Percentiles rank a stretch among this genome's conserved stretches.
Conservation (phyloP, 2,797 vertebrate genomes). For the Typhlichthys eigenmanni region DNA sequence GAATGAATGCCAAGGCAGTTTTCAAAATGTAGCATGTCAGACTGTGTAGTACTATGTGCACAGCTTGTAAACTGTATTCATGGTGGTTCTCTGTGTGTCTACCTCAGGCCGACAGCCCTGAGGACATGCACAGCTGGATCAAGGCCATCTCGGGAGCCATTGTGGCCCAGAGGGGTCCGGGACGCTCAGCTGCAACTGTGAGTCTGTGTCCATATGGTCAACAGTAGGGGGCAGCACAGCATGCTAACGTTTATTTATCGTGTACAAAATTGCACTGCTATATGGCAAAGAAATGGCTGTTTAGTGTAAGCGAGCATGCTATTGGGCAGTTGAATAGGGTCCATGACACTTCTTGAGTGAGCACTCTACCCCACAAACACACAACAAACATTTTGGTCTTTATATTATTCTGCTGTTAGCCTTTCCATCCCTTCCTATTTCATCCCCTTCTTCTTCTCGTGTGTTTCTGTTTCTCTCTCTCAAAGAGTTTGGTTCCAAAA, state of each 20-base stretch:
- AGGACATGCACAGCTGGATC: slow-evolving; percentile 98
- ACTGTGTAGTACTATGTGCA: too few relatives aligned
- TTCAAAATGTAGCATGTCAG: too few relatives aligned
- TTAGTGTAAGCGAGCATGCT: not conserved
- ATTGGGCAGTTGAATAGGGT: not conserved
- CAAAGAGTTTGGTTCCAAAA: slow-evolving; percentile 34
- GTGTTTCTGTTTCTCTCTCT: slow-evolving; percentile 1
- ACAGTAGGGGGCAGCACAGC: not conserved
- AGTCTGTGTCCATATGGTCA: slow-evolving; percentile 46
- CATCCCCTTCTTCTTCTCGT: not conserved
- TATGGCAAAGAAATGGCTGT: not conserved
- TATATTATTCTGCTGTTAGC: not conserved
- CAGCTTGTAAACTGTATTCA: too few relatives aligned
- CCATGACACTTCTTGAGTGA: not conserved
- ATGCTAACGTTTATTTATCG: not conserved
- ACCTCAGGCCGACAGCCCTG: slow-evolving; percentile 89
- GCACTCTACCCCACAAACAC: not conserved
- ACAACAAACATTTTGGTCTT: not conserved
- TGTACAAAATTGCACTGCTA: not conserved
- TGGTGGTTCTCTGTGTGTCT: not conserved
- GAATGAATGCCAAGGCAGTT: too few relatives aligned
- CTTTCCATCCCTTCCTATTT: not conserved
- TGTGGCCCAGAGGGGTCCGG: slow-evolving; percentile 91
- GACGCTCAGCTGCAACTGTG: slow-evolving; percentile 88
- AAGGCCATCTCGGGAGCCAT: slow-evolving; percentile 94